Evolutionary conservation across 2,113 vertebrate genomes (phyloP).

Genomic region (Spermophilus dauricus): DNA sequence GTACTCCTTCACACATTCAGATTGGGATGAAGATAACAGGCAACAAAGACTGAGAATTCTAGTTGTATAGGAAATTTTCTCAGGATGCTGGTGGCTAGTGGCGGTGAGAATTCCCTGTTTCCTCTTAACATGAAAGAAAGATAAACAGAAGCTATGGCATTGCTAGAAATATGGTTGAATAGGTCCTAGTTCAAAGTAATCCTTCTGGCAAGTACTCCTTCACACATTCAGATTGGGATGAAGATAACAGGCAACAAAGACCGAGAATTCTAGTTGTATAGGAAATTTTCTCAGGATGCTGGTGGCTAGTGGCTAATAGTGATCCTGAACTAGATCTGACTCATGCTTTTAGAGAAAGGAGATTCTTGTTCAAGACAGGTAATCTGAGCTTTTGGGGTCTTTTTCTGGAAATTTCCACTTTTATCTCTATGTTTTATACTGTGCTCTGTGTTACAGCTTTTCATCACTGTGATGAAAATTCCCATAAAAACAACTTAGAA

Average conservation of each 20-base stretch:
- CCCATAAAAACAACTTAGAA: no score
- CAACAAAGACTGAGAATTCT: neutral
- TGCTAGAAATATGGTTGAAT: neutral
- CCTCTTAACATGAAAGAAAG: neutral
- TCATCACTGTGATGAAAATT: no score
- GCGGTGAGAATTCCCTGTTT: neutral
- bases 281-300: neutral
- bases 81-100: neutral
- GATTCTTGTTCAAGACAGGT: neutral
- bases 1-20: no score
- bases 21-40: no score
- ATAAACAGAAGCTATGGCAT: neutral
- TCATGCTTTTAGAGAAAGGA: neutral
- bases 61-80: neutral
- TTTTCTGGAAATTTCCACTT: neutral
- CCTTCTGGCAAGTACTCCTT: no score
- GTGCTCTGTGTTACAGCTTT: neutral
- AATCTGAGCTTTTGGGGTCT: neutral
- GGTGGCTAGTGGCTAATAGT: neutral
- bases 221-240: no score
- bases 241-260: neutral
- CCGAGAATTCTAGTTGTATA: neutral
- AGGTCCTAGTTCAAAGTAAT: neutral
- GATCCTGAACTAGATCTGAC: neutral
- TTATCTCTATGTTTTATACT: neutral